Evolutionary conservation across 2,113 vertebrate genomes (phyloP).

Genomic region (Centropus unirufus): DNA sequence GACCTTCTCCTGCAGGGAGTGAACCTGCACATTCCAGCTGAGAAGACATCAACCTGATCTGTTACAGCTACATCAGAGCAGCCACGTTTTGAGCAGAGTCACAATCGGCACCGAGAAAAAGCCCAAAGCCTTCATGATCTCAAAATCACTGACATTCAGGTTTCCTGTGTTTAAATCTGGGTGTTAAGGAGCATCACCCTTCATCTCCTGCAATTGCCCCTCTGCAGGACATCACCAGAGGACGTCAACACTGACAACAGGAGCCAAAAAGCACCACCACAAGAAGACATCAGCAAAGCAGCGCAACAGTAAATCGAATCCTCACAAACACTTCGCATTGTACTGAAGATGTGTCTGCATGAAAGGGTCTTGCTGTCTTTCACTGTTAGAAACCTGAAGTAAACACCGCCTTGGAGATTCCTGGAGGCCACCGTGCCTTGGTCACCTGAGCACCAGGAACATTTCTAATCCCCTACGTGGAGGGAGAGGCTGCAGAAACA

Average conservation of each 20-base stretch:
- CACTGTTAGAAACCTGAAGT: background rate
- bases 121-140: background rate
- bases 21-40: background rate
- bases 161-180: background rate
- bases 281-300: background rate
- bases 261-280: background rate
- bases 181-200: background rate
- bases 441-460: background rate
- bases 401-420: background rate
- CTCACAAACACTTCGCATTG: background rate
- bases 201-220: background rate
- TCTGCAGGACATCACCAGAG: background rate
- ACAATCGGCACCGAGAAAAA: background rate
- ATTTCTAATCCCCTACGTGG: accelerated
- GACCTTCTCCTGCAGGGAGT: background rate
- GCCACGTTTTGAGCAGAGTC: background rate
- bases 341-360: background rate
- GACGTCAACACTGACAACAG: background rate
- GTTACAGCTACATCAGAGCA: background rate
- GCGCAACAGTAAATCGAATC: background rate
- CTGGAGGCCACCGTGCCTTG: background rate
- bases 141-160: background rate
- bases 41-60: accelerated
- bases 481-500: background rate
- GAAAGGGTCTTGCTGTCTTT: background rate